Evolutionary conservation across 2,113 vertebrate species (phyloP).

Genomic region (Macroglossus sobrinus): DNA sequence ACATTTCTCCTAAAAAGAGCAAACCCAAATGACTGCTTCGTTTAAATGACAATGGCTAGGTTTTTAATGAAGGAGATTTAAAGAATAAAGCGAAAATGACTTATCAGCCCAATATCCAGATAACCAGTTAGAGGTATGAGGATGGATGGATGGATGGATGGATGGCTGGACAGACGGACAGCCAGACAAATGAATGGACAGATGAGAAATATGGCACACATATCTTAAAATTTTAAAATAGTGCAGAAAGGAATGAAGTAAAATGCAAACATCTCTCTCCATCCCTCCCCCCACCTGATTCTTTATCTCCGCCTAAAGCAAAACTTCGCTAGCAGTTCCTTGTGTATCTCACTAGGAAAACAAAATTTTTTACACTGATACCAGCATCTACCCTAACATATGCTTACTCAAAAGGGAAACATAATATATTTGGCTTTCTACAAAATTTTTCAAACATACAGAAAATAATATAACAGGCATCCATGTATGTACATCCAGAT

Average conservation of each 20-base stretch:
- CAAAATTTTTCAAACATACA: slow-evolving; percentile 54
- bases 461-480: slow-evolving; percentile 56
- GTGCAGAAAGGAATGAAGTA: neutral
- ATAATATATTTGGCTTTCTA: slow-evolving; percentile 56
- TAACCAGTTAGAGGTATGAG: fast-evolving
- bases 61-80: neutral
- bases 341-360: slow-evolving; percentile 69
- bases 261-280: neutral
- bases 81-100: neutral
- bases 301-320: slow-evolving; percentile 40
- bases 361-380: slow-evolving; percentile 38
- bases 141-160: too few relatives aligned
- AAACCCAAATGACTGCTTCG: neutral
- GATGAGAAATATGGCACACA: neutral
- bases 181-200: too few relatives aligned
- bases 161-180: neutral
- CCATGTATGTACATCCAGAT: slow-evolving; percentile 27
- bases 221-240: neutral
- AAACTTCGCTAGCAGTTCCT: slow-evolving; percentile 35
- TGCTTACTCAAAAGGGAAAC: slow-evolving; percentile 67
- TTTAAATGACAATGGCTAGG: neutral
- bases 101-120: neutral
- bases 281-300: neutral
- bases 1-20: neutral
- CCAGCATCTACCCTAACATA: slow-evolving; percentile 49